A percentile compares a stretch with the other conserved stretches of the same genome.
Conservation (phyloP, 2,797 vertebrate genomes). For the Pelodytes ibericus region DNA sequence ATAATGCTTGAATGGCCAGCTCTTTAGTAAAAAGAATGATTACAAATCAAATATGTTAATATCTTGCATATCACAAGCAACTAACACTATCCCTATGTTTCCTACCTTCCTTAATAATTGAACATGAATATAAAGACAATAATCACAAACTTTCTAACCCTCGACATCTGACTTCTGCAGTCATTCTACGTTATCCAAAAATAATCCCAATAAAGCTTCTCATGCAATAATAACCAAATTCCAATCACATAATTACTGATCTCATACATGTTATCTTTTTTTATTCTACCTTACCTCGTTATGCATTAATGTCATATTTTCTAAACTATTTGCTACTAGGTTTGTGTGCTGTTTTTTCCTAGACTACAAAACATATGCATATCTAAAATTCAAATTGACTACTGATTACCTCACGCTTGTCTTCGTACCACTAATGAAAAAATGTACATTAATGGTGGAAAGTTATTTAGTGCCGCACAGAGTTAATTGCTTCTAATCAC, state of each 20-base stretch:
- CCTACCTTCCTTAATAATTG: not conserved
- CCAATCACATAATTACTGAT: slow-evolving; percentile 9
- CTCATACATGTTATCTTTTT: slow-evolving; percentile 16
- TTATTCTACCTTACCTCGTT: not conserved
- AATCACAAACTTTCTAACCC: slow-evolving; percentile 28
- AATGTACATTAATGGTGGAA: slow-evolving; percentile 86
- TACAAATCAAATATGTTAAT: slow-evolving; percentile 93
- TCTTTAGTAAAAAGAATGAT: slow-evolving; percentile 87
- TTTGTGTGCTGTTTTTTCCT: slow-evolving; percentile 11
- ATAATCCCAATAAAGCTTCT: not conserved
- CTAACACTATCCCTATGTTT: slow-evolving; percentile 51
- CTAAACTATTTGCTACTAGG: slow-evolving; percentile 64
- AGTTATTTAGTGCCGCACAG: slow-evolving; percentile 90
- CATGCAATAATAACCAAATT: not conserved
- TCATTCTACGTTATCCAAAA: not conserved
- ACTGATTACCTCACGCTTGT: slow-evolving; percentile 69
- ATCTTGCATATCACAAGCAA: slow-evolving; percentile 80
- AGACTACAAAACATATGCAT: slow-evolving; percentile 62
- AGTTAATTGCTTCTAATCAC: slow-evolving; percentile 96
- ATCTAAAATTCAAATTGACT: slow-evolving; percentile 80
- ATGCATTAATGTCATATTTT: slow-evolving; percentile 43
- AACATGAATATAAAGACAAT: slow-evolving; percentile 5
- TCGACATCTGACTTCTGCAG: slow-evolving; percentile 3
- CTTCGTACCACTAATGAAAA: slow-evolving; percentile 83
- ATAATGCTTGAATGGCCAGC: slow-evolving; percentile 87